Evolutionary conservation across 2,888 invertebrate species (phyloP).

Genomic region (Opisthograptis luteolata): DNA sequence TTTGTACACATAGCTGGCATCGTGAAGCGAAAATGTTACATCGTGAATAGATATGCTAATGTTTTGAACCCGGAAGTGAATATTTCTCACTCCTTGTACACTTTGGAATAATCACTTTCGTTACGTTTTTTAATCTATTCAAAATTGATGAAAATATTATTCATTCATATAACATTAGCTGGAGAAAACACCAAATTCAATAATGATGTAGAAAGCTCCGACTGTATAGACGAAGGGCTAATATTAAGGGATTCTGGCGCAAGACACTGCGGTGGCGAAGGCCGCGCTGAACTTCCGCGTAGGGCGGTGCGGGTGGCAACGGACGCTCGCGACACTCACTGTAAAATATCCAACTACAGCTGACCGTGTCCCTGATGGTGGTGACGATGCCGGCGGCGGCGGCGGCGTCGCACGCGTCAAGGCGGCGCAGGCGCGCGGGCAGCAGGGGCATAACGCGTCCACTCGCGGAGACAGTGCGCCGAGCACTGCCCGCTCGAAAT

Average conservation of each 20-base stretch:
- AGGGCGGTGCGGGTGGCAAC: conserved; percentile 25
- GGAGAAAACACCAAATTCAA: conserved; percentile 27
- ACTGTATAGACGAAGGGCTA: conserved; percentile 38
- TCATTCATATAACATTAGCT: neutral
- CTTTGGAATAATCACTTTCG: conserved; percentile 6
- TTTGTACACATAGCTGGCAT: conserved; percentile 31
- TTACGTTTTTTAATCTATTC: neutral
- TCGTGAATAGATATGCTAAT: neutral
- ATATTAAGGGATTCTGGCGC: conserved; percentile 38
- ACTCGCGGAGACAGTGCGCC: conserved; percentile 69
- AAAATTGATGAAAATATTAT: conserved; percentile 1
- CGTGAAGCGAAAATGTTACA: neutral
- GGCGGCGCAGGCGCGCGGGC: conserved; percentile 72
- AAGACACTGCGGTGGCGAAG: conserved; percentile 48
- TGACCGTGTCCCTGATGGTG: conserved; percentile 87
- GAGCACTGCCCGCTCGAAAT: conserved; percentile 77
- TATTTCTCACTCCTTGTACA: conserved; percentile 15
- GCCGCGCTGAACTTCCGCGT: conserved; percentile 40
- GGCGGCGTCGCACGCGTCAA: conserved; percentile 70
- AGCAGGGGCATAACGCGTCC: conserved; percentile 76
- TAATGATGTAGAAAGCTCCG: conserved; percentile 43
- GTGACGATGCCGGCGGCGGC: conserved; percentile 85
- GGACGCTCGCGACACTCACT: conserved; percentile 81
- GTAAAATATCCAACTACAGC: conserved; percentile 91
- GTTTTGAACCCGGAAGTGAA: conserved; percentile 12